Evolutionary conservation across 1,140 invertebrate species (phyloP), one percentile per base, ranked within the genome.

Genomic region (Manduca sexta): DNA sequence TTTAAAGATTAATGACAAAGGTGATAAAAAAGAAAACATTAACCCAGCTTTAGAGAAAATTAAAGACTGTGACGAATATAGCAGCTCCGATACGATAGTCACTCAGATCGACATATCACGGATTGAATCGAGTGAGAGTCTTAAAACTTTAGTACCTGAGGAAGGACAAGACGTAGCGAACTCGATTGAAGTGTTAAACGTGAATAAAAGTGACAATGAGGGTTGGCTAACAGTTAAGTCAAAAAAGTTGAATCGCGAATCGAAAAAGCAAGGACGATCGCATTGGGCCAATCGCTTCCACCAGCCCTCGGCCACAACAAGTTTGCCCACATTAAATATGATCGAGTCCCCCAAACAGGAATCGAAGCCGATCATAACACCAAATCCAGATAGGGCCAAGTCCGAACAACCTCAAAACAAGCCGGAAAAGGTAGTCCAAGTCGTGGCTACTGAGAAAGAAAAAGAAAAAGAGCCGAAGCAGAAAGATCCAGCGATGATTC

Each of bases 191-290:
- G 87, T 88, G 26, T 65, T 89, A 18, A 80, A 86, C 49, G 45
- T 85, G 14, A 64, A 89, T 74, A 79, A 88, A 69, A 54, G 61
- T 47, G 76, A 84, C 43, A 87, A 90, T 45, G 90, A 91, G 62
- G 90, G 90, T 10, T 92, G 91, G 90, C 70, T 91, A 12, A 91
- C 90, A 1, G 90, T 92, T 1, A 91, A 91, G 72, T 89, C 88
- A 51, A 78, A 88, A 35, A 80, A 90, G 14, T 69, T 88, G 31
- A 88, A 83, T 34, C 69, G 80, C 4, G 82, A 84, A 64, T 83
- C 77, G 3, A 85, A 87, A 62, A 85, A 86, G 50, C 73, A 89
- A 26, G 87, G 80, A 7, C 88, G 88, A 63, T 86, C 89, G 29
- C 88, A 90, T 50, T 92, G 91, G 91, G 82, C 89, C 3, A 90